phyloP scores from a whole-genome alignment of 2,888 invertebrate genomes.

The Hemaris fuciformis region DNA sequence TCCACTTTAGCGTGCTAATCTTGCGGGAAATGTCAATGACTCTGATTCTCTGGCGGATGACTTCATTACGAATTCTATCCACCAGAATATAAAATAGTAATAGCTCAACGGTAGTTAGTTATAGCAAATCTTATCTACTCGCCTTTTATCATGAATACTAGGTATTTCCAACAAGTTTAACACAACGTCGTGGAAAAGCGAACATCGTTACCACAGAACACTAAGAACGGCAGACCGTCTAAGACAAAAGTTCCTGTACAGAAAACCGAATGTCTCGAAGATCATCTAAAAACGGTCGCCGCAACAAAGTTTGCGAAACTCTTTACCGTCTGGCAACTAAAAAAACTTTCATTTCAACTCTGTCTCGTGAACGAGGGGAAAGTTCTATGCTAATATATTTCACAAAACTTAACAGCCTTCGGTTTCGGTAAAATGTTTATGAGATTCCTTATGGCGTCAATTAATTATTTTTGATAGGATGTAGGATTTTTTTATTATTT shows the following conservation, averaged over 20 bases:
- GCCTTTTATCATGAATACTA: constrained; percentile 22
- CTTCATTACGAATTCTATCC: neutral
- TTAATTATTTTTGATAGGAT: no score
- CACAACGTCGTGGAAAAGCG: constrained; percentile 21
- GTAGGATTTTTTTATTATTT: no score
- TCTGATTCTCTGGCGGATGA: no score
- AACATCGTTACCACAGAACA: constrained; percentile 13
- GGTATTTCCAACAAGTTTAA: constrained; percentile 29
- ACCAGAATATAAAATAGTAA: neutral
- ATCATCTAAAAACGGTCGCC: constrained; percentile 2
- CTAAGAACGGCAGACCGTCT: neutral
- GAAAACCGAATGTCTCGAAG: constrained; percentile 2
- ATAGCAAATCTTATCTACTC: constrained; percentile 22
- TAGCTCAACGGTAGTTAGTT: constrained; percentile 22
- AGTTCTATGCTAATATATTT: neutral
- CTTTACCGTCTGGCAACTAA: neutral
- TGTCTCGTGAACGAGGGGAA: no score
- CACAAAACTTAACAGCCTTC: neutral
- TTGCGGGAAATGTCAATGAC: no score
- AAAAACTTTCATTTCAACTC: neutral
- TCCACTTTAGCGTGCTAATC: no score
- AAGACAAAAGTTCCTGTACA: constrained; percentile 8
- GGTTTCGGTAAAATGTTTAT: neutral
- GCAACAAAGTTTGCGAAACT: neutral
- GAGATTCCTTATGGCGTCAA: no score